Conservation (phyloP, 2,113 vertebrate species). For the Equus quagga region DNA sequence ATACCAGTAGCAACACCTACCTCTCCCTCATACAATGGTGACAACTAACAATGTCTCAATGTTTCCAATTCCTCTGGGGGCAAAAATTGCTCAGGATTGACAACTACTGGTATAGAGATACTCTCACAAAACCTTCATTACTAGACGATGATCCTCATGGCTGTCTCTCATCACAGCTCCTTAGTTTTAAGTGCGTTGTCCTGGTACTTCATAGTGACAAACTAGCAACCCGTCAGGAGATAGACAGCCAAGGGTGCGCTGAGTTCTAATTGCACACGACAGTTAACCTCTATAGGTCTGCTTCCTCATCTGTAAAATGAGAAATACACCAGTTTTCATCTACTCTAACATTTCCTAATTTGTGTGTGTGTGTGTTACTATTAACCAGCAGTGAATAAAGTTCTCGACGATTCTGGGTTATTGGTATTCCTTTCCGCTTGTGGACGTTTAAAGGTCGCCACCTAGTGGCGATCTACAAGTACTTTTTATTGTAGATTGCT, state of each 20-base stretch:
- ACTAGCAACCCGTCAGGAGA: neutral
- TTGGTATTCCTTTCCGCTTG: neutral
- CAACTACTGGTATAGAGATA: neutral
- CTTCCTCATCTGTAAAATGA: neutral
- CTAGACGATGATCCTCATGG: neutral
- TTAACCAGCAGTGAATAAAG: neutral
- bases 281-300: neutral
- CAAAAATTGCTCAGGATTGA: neutral
- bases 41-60: neutral
- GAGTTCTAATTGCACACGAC: neutral
- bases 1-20: neutral
- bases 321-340: neutral
- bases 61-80: neutral
- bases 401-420: neutral
- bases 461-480: constrained; percentile 72
- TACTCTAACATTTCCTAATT: neutral
- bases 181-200: neutral
- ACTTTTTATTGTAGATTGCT: neutral
- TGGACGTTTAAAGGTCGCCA: constrained; percentile 77
- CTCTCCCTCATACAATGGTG: neutral
- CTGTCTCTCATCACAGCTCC: neutral
- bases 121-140: neutral
- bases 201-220: neutral
- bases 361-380: neutral
- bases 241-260: neutral